Base-by-base conservation (phyloP, 2,888 invertebrate species). In the Heliconius ethilla region DNA sequence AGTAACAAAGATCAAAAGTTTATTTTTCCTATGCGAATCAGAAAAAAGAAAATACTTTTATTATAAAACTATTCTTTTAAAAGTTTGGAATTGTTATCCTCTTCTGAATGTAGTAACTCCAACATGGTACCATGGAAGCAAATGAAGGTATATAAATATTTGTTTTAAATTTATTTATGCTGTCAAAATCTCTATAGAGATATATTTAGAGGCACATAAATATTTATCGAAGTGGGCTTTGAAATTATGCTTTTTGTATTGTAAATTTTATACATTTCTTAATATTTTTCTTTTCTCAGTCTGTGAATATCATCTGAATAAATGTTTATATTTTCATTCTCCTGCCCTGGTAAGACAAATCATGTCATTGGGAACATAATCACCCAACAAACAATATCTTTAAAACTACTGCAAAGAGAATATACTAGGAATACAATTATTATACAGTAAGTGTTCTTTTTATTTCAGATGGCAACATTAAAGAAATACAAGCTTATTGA, bases 391-490 rank as follows among this genome's bases (percentile, higher is more conserved):
- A 13, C 27, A 63, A 63, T 63, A 25, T 25, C 27, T 25, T 27
- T 63, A 25, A 13, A 63, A 63, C 13, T 27, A 63, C 25, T 63
- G 27, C 5, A 62, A 62, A 63, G 27, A 15, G 25, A n/a, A 59
- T 59, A n/a, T 33, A 37, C 10, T 11, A 51, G 18, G 75, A 65
- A 65, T 11, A 37, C 6, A 77, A 18, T n/a, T 55, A 59, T 67
- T 70, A 51, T 70, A 33, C 70, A 75, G 69, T 45, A 75, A 63
- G 66, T 80, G 51, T 81, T 82, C 82, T 78, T 81, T 33, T 89
- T 87, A 81, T 94, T 93, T 81, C 92, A 94, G 94, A 80, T 94
- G 94, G 94, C 94, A 94, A 85, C 93, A 94, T 86, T 94, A 82
- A 82, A 70, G 40, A 81, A 74, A 74, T 66, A 63, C 29, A 40